Evolutionary conservation across 1,140 invertebrate genomes (phyloP).

Genomic region (Psix sp.): DNA sequence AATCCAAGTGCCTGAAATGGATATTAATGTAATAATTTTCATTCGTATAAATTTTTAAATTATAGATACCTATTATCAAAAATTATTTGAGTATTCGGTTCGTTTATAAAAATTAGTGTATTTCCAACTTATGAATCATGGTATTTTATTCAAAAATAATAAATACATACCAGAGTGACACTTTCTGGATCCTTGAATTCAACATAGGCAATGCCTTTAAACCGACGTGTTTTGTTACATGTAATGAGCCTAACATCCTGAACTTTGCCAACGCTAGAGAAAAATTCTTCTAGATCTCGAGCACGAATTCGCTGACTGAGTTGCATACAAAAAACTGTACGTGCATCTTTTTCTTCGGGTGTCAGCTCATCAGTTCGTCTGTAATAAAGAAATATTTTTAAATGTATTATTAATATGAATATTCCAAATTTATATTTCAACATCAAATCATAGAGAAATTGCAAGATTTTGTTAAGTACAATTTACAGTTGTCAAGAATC

Average conservation of each 20-base stretch:
- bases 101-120: too few species aligned
- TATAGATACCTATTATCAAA: too few species aligned
- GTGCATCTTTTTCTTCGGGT: constrained; percentile 97
- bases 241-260: constrained; percentile 98
- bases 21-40: too few species aligned
- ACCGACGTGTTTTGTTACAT: constrained; percentile 98
- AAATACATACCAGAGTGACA: constrained; percentile 88
- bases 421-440: not conserved
- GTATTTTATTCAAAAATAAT: constrained; percentile 6
- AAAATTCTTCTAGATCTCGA: constrained; percentile 99
- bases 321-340: constrained; percentile 99
- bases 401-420: not conserved
- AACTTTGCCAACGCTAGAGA: constrained; percentile 98
- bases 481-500: not conserved
- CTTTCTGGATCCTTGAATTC: constrained; percentile 99
- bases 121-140: too few species aligned
- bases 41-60: too few species aligned
- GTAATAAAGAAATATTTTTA: constrained; percentile 12
- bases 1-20: constrained; percentile 91
- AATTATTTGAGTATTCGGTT: too few species aligned
- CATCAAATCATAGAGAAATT: not conserved
- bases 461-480: constrained; percentile 9
- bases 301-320: constrained; percentile 95
- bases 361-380: constrained; percentile 85
- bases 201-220: constrained; percentile 99